phyloP scores from a whole-genome alignment of 2,113 vertebrate genomes.

The Petaurus breviceps region DNA sequence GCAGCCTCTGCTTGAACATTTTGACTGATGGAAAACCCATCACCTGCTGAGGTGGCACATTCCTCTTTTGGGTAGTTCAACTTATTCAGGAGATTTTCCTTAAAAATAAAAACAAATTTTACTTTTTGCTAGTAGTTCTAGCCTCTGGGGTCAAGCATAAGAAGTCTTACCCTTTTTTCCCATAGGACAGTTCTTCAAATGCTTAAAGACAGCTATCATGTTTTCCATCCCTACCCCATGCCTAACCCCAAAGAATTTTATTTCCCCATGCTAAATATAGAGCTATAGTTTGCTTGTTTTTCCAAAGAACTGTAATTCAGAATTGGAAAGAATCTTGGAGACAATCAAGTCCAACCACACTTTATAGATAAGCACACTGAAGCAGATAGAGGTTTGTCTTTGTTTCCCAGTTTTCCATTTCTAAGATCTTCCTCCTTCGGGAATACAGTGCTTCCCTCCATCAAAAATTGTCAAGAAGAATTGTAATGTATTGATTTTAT shows the following conservation, averaged over 20 bases:
- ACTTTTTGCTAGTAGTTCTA: background rate
- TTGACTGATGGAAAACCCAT: background rate
- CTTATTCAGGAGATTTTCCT: background rate
- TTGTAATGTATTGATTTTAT: background rate
- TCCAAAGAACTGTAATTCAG: background rate
- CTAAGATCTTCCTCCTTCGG: background rate
- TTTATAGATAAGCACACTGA: background rate
- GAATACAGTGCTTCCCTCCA: background rate
- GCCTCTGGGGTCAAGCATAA: background rate
- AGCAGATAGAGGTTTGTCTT: background rate
- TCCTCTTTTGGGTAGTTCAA: background rate
- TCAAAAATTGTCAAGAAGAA: background rate
- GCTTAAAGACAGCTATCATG: background rate
- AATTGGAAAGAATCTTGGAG: background rate
- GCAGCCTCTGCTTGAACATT: no score
- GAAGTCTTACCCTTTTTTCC: background rate
- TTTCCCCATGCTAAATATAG: background rate
- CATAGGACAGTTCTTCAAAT: background rate
- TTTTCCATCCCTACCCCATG: background rate
- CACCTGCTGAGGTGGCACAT: background rate
- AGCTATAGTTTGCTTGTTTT: background rate
- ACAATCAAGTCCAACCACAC: no score
- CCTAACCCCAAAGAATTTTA: background rate
- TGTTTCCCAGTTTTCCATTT: background rate
- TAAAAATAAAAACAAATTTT: background rate